These are phyloP conservation scores for Epinephelus coioides DNA, from an alignment of 2,797 vertebrate genomes.

Conservation along the genomic window DNA sequence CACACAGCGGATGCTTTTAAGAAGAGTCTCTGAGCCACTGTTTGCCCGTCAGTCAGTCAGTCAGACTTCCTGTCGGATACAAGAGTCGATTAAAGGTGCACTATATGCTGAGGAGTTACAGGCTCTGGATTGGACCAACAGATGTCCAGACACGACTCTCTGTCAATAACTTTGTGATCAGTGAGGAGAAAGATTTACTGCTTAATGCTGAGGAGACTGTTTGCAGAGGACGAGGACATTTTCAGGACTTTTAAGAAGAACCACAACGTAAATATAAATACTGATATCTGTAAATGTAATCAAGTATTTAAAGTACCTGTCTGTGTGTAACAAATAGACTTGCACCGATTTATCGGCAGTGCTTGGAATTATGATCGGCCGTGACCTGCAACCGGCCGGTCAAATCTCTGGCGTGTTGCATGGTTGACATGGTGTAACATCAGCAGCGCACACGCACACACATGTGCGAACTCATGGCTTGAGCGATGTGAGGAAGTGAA, in stretches of 20 bases:
- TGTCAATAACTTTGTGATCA: constrained; percentile 66
- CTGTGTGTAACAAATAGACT: no score
- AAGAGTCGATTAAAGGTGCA: constrained; percentile 67
- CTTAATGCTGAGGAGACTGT: neutral
- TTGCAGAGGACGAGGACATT: neutral
- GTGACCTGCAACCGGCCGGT: no score
- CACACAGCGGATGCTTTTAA: neutral
- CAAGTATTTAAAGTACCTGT: no score
- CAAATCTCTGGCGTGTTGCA: no score
- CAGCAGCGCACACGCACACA: no score
- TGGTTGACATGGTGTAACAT: no score
- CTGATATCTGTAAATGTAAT: no score
- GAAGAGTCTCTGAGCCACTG: constrained; percentile 19
- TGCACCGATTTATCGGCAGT: no score
- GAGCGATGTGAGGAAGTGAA: no score
- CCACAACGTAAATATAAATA: neutral
- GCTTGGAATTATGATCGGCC: no score
- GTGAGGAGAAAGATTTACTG: constrained; percentile 23
- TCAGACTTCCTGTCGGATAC: constrained; percentile 27
- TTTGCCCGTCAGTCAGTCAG: constrained; percentile 34
- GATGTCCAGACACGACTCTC: constrained; percentile 55
- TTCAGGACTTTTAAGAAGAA: neutral
- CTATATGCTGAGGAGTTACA: constrained; percentile 49
- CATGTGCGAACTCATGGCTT: no score
- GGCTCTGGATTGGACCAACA: constrained; percentile 63